Conservation (phyloP, 23 tunicate genomes). For the Trididemnum nubilum region DNA sequence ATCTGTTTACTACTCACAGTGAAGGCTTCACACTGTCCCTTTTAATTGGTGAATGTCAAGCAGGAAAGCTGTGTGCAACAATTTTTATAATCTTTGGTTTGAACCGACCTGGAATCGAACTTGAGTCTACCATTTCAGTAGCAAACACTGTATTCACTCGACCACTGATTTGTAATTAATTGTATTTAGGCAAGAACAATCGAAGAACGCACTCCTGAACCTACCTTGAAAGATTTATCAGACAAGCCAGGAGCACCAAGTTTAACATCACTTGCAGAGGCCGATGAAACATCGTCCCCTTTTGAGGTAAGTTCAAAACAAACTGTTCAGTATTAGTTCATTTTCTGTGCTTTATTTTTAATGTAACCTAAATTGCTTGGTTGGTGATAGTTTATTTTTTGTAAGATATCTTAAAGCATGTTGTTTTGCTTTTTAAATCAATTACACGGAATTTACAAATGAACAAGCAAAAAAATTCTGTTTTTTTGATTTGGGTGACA, state of each 20-base stretch:
- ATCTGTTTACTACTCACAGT: too few relatives aligned
- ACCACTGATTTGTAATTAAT: too few relatives aligned
- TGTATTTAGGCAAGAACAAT: conserved; percentile 68
- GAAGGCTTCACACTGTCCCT: too few relatives aligned
- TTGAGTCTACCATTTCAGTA: too few relatives aligned
- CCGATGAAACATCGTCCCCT: conserved; percentile 70
- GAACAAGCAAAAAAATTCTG: too few relatives aligned
- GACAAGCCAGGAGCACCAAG: conserved; percentile 90
- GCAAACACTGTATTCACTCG: too few relatives aligned
- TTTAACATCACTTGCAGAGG: conserved; percentile 64
- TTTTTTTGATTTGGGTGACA: too few relatives aligned
- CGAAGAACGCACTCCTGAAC: conserved; percentile 73
- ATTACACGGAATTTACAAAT: not conserved
- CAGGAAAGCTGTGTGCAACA: too few relatives aligned
- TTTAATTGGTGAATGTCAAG: too few relatives aligned
- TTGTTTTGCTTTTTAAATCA: not conserved
- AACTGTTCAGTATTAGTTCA: too few relatives aligned
- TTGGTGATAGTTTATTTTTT: not conserved
- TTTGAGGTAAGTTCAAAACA: conserved; percentile 51
- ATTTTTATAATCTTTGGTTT: too few relatives aligned
- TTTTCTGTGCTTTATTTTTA: not conserved
- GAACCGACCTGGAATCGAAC: too few relatives aligned
- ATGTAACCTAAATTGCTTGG: not conserved
- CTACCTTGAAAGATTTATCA: conserved; percentile 64
- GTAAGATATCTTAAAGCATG: not conserved